These are phyloP conservation scores for Hippasteria phrygiana DNA, from an alignment of 53 echinoderm and acorn worm species.

Conservation along the genomic window DNA sequence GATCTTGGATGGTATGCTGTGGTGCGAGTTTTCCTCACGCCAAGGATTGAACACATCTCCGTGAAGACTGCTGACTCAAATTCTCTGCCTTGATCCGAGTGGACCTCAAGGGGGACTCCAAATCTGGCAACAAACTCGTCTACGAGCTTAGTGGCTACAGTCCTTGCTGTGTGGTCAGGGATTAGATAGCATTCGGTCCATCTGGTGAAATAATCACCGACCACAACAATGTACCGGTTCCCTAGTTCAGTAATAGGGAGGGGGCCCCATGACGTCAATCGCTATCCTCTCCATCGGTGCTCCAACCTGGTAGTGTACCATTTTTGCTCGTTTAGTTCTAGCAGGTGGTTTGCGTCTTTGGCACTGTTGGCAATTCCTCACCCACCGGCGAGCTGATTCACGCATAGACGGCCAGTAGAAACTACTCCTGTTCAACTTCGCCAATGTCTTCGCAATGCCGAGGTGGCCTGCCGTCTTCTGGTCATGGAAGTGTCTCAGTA, in stretches of 20 bases:
- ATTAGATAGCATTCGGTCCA: slow-evolving; percentile 30
- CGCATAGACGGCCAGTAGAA: slow-evolving; percentile 45
- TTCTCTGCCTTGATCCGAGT: background rate
- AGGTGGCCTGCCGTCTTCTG: slow-evolving; percentile 56
- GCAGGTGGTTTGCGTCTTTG: slow-evolving; percentile 23
- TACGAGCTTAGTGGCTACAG: slow-evolving; percentile 19
- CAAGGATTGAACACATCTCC: too few species aligned
- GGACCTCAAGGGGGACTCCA: slow-evolving; percentile 26
- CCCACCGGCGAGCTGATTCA: slow-evolving; percentile 21
- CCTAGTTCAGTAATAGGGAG: too few species aligned
- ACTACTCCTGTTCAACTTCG: background rate
- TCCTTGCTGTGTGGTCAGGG: slow-evolving; percentile 14
- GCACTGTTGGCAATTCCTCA: slow-evolving; percentile 11
- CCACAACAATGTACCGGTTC: slow-evolving; percentile 29
- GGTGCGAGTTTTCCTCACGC: too few species aligned
- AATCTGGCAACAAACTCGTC: slow-evolving; percentile 30
- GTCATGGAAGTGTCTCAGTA: slow-evolving; percentile 13
- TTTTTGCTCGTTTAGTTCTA: background rate
- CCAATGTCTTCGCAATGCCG: slow-evolving; percentile 30
- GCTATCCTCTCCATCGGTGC: slow-evolving; percentile 24
- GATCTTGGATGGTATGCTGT: too few species aligned
- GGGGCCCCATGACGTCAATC: too few species aligned
- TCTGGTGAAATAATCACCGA: slow-evolving; percentile 39
- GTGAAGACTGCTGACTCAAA: background rate
- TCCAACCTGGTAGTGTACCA: background rate